A percentile compares a stretch with the other conserved stretches of the same genome.
phyloP scores from a whole-genome alignment of 2,797 vertebrate genomes.

The Rhinatrema bivittatum region DNA sequence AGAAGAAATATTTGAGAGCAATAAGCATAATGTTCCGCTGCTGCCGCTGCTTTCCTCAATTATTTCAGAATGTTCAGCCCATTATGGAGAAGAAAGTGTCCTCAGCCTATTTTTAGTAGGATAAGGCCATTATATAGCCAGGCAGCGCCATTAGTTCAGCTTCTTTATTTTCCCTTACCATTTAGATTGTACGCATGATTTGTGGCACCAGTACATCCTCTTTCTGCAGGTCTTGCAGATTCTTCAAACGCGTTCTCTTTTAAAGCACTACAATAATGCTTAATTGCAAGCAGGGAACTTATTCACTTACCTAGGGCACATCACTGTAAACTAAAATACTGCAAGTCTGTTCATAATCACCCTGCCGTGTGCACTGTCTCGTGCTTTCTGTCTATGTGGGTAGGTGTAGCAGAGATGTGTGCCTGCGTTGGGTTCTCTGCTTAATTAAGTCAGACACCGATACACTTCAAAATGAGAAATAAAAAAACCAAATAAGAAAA shows the following conservation, averaged over 20 bases:
- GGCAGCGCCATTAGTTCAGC: conserved; percentile 35
- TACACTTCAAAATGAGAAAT: not conserved
- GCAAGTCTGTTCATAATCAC: too few relatives aligned
- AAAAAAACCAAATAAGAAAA: not conserved
- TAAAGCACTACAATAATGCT: conserved; percentile 32
- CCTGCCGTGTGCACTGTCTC: too few relatives aligned
- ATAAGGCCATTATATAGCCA: conserved; percentile 31
- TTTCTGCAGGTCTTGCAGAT: conserved; percentile 44
- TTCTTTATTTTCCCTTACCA: conserved; percentile 44
- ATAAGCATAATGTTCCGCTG: too few relatives aligned
- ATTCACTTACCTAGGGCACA: conserved; percentile 34
- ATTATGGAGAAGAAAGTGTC: conserved; percentile 9
- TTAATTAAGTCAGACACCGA: conserved; percentile 13
- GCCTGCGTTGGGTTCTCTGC: conserved; percentile 9
- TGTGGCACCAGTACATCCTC: conserved; percentile 46
- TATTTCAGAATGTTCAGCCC: conserved; percentile 25
- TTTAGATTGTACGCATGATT: conserved; percentile 33
- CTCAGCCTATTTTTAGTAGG: conserved; percentile 25
- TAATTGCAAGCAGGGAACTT: conserved; percentile 40
- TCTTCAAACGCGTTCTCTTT: conserved; percentile 40
- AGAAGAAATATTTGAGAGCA: too few relatives aligned
- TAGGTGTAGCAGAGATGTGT: too few relatives aligned
- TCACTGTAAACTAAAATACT: too few relatives aligned
- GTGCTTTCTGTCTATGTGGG: too few relatives aligned
- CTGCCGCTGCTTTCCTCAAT: too few relatives aligned